phyloP scores from a whole-genome alignment of 1,140 invertebrate species.

The Pseudomyrmex dendroicus region DNA sequence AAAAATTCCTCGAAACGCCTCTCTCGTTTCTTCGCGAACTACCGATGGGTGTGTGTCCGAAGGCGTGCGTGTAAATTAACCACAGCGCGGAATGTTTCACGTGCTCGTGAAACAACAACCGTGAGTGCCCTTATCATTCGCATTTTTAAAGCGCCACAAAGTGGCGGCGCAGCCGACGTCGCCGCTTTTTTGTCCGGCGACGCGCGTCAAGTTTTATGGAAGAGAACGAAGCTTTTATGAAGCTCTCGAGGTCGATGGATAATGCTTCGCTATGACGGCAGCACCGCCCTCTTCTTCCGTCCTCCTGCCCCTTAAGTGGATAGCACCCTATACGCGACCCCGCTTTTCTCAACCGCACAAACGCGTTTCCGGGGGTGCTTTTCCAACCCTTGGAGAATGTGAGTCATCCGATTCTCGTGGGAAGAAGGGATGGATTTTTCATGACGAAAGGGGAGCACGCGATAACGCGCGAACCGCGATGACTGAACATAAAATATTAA shows the following conservation, averaged over 20 bases:
- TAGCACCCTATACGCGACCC: conserved; percentile 38
- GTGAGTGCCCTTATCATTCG: conserved; percentile 32
- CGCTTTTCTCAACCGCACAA: conserved; percentile 37
- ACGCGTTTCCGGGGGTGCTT: conserved; percentile 34
- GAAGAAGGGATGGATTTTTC: conserved; percentile 34
- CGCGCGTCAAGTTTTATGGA: conserved; percentile 60
- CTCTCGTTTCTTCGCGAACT: neutral
- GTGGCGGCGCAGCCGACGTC: conserved; percentile 35
- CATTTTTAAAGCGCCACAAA: conserved; percentile 48
- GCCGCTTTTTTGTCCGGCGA: conserved; percentile 7
- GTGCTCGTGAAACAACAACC: neutral
- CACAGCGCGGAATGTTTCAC: too few species aligned
- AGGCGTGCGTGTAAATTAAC: conserved; percentile 1
- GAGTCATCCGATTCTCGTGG: conserved; percentile 59
- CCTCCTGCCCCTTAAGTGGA: conserved; percentile 56
- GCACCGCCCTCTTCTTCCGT: neutral
- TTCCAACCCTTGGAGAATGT: conserved; percentile 48
- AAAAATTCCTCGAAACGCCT: neutral
- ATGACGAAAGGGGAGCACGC: neutral
- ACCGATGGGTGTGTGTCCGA: conserved; percentile 10
- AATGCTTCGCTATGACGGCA: conserved; percentile 39
- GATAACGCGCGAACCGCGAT: neutral
- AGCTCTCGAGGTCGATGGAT: conserved; percentile 56
- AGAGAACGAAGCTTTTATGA: conserved; percentile 61
- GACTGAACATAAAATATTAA: conserved; percentile 1